Evolutionary conservation across 2,113 vertebrate species (phyloP).

Genomic region (Sciurus niger): DNA sequence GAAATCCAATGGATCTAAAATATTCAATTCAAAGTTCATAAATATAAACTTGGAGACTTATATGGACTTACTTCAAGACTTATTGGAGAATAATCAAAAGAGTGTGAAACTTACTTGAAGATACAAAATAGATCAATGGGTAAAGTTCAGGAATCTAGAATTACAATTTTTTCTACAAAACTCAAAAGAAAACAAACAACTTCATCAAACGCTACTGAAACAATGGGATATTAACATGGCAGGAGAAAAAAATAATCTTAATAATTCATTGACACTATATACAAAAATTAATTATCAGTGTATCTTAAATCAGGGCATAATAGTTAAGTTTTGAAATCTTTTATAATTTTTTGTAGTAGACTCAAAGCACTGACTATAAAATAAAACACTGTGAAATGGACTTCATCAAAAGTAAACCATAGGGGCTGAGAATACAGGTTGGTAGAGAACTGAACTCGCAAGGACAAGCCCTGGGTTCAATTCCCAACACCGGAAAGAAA

Average conservation of each 20-base stretch:
- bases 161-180: background rate
- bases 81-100: background rate
- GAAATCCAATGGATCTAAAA: background rate
- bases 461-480: too few species aligned
- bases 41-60: background rate
- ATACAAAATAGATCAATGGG: background rate
- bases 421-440: too few species aligned
- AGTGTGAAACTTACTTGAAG: background rate
- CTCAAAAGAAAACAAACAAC: background rate
- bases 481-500: too few species aligned
- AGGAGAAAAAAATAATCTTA: background rate
- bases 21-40: background rate
- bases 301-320: background rate
- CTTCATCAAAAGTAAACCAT: background rate
- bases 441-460: too few species aligned
- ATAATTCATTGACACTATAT: background rate
- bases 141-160: background rate
- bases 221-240: background rate
- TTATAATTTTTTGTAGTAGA: background rate
- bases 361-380: background rate
- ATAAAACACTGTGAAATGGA: background rate
- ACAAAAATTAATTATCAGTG: background rate
- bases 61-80: background rate
- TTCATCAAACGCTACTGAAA: background rate
- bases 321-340: background rate